Evolutionary conservation across 2,888 invertebrate genomes (phyloP).

Genomic region (Agrochola lychnidis): DNA sequence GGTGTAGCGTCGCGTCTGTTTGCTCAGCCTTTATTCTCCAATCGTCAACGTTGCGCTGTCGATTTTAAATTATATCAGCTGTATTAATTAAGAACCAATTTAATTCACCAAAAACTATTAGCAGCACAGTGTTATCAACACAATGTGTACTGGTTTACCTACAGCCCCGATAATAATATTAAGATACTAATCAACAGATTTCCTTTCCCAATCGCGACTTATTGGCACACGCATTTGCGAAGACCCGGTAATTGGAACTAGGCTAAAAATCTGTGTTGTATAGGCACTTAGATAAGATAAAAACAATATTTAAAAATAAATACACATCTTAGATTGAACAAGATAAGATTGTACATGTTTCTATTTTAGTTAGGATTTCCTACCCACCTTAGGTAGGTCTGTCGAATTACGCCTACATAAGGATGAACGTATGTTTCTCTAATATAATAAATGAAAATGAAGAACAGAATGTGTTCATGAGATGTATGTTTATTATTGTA

Average conservation of each 20-base stretch:
- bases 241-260: conserved; percentile 28
- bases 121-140: conserved; percentile 6
- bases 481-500: no score
- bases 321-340: conserved; percentile 10
- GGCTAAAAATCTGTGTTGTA: conserved; percentile 22
- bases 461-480: no score
- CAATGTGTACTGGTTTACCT: background rate
- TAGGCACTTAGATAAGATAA: conserved; percentile 31
- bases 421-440: no score
- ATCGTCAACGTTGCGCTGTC: background rate
- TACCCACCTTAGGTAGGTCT: no score
- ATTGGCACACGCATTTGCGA: conserved; percentile 31
- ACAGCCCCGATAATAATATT: background rate
- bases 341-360: conserved; percentile 28
- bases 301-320: conserved; percentile 10
- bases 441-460: no score
- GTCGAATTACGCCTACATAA: no score
- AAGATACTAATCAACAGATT: conserved; percentile 20
- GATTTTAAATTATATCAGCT: background rate
- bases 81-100: background rate
- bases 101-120: background rate
- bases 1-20: no score
- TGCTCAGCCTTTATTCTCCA: background rate
- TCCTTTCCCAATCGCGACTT: conserved; percentile 22
- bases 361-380: conserved; percentile 14